Evolutionary conservation across 2,797 vertebrate genomes (phyloP).

Genomic region (Rhynchotus rufescens): DNA sequence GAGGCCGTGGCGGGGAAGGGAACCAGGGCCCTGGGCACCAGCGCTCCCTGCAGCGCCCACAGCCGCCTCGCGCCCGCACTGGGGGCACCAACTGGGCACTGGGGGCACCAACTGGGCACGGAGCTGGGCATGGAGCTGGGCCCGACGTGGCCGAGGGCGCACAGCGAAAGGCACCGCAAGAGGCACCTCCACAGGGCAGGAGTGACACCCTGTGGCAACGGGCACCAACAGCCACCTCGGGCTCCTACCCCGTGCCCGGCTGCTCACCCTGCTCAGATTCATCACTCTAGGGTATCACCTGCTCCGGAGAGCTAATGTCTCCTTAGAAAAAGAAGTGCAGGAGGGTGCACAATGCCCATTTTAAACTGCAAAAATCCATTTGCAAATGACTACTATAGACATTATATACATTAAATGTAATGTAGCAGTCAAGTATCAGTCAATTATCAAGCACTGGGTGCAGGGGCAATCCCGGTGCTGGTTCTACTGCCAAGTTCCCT

Average conservation of each 20-base stretch:
- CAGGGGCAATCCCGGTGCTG: not conserved
- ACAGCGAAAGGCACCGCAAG: accelerated
- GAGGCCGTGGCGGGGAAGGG: too few species aligned
- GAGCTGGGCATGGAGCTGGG: too few species aligned
- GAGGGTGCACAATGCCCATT: not conserved
- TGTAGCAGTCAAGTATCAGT: too few species aligned
- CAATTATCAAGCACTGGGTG: not conserved
- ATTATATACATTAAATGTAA: not conserved
- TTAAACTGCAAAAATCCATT: not conserved
- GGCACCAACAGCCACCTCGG: not conserved
- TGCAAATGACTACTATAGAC: not conserved
- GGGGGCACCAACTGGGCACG: too few species aligned
- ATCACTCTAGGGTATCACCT: not conserved
- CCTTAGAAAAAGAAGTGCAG: not conserved
- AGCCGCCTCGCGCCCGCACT: too few species aligned
- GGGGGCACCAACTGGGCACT: too few species aligned
- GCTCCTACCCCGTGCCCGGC: not conserved
- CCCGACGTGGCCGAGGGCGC: not conserved
- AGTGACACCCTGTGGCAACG: slow-evolving; percentile 60
- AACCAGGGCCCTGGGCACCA: too few species aligned
- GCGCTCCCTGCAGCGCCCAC: too few species aligned
- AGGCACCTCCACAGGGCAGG: not conserved
- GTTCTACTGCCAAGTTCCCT: not conserved
- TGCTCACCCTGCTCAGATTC: not conserved
- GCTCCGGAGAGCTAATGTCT: not conserved